A percentile compares a stretch with the other conserved stretches of the same genome.
phyloP scores from a whole-genome alignment of 2,113 vertebrate genomes.

The Dermatemys mawii region DNA sequence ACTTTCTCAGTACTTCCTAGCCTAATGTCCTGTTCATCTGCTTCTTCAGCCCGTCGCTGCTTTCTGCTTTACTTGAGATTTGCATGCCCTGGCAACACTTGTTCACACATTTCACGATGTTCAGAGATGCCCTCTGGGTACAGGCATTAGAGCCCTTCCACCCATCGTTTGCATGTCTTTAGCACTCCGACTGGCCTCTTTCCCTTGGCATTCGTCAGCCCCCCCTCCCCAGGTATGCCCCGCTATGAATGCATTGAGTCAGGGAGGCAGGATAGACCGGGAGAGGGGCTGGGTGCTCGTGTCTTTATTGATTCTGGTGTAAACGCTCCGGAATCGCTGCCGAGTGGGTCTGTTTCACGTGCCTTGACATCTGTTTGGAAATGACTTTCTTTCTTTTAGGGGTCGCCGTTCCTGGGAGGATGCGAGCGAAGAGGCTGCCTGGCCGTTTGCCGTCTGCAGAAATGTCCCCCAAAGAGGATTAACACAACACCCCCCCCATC shows the following conservation, averaged over 20 bases:
- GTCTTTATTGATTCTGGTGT: constrained; percentile 69
- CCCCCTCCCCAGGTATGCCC: constrained; percentile 45
- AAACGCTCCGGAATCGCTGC: constrained; percentile 45
- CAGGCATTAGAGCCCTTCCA: constrained; percentile 64
- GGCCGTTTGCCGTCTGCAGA: constrained; percentile 68
- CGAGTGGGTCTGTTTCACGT: constrained; percentile 28
- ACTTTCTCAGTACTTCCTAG: constrained; percentile 73
- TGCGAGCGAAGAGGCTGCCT: constrained; percentile 72
- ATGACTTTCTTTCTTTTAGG: constrained; percentile 83
- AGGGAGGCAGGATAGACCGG: neutral
- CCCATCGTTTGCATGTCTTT: constrained; percentile 77
- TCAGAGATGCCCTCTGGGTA: constrained; percentile 71
- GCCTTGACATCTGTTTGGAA: constrained; percentile 58
- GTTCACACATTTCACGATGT: constrained; percentile 70
- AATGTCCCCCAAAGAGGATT: constrained; percentile 69
- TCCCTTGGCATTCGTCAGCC: constrained; percentile 74
- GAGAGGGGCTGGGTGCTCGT: neutral
- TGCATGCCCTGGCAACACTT: constrained; percentile 65
- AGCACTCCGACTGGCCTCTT: constrained; percentile 71
- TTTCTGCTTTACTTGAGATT: constrained; percentile 42
- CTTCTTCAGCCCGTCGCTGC: constrained; percentile 42
- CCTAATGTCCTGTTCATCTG: constrained; percentile 74
- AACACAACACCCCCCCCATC: neutral
- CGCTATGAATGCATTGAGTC: constrained; percentile 72
- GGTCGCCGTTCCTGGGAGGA: constrained; percentile 75